Conservation (phyloP, 1,140 invertebrate genomes). For the Zaprionus ornatus region DNA sequence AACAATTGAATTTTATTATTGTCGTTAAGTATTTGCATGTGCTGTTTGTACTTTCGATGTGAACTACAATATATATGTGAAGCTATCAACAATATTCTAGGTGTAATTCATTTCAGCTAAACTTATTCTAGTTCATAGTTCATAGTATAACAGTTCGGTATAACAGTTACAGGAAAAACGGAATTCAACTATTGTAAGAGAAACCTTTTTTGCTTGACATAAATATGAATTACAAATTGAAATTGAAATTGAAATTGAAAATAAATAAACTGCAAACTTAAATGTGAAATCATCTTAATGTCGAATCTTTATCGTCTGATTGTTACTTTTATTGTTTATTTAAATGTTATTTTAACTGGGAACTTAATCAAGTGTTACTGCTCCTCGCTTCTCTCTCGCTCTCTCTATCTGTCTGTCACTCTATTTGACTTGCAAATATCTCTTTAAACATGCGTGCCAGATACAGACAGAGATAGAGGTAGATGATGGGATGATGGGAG, state of each 20-base stretch:
- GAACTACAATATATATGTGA: no score
- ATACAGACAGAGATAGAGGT: conserved; percentile 17
- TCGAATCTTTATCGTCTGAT: no score
- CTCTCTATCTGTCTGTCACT: background rate
- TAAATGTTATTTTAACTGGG: conserved; percentile 20
- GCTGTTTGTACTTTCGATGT: conserved; percentile 45
- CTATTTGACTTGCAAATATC: conserved; percentile 40
- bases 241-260: background rate
- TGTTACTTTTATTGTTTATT: background rate
- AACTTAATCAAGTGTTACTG: background rate
- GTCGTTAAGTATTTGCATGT: conserved; percentile 13
- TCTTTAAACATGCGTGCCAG: conserved; percentile 22
- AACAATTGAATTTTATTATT: conserved; percentile 36
- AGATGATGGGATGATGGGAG: background rate
- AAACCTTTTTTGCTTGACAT: background rate
- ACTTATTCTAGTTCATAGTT: conserved; percentile 4
- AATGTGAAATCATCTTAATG: background rate
- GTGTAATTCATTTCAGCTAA: conserved; percentile 24
- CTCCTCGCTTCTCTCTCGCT: background rate
- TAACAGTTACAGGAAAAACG: conserved; percentile 34
- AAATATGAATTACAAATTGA: background rate
- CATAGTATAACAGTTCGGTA: background rate
- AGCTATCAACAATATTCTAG: conserved; percentile 33
- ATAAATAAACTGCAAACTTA: background rate
- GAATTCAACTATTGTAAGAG: background rate